These are phyloP conservation scores for Zophobas morio DNA, from an alignment of 1,140 invertebrate species.

Conservation along the genomic window DNA sequence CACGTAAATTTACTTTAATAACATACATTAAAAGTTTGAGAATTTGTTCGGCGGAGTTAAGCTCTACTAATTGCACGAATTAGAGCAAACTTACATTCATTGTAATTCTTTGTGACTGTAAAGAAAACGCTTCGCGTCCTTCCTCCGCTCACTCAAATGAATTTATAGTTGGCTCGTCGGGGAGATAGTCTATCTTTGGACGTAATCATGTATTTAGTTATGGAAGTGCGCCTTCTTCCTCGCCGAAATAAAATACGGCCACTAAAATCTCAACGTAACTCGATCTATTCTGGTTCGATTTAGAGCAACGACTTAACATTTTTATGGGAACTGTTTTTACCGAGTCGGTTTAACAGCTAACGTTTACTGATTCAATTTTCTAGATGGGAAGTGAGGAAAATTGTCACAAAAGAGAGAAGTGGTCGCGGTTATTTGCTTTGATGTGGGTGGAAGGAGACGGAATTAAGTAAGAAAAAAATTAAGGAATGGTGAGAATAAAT, in stretches of 20 bases:
- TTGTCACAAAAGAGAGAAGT: conserved; percentile 14
- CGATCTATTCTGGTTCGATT: conserved; percentile 38
- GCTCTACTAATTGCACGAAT: conserved; percentile 64
- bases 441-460: too few species aligned
- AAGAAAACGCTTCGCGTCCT: conserved; percentile 49
- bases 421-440: background rate
- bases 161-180: conserved; percentile 53
- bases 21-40: conserved; percentile 63
- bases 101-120: conserved; percentile 60
- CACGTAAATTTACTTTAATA: conserved; percentile 63
- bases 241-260: conserved; percentile 25
- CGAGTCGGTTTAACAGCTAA: conserved; percentile 35
- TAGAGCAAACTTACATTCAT: conserved; percentile 62
- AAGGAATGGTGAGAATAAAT: too few species aligned
- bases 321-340: conserved; percentile 33
- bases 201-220: conserved; percentile 29
- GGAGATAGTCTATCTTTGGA: conserved; percentile 24
- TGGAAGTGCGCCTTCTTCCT: conserved; percentile 8
- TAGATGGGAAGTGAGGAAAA: conserved; percentile 14
- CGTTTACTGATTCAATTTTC: conserved; percentile 37
- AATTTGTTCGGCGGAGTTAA: conserved; percentile 61
- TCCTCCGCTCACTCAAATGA: conserved; percentile 50
- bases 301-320: conserved; percentile 32
- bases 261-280: conserved; percentile 31
- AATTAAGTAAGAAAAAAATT: too few species aligned